Evolutionary conservation across 1,140 invertebrate genomes (phyloP).

Genomic region (Eupristina koningsbergeri): DNA sequence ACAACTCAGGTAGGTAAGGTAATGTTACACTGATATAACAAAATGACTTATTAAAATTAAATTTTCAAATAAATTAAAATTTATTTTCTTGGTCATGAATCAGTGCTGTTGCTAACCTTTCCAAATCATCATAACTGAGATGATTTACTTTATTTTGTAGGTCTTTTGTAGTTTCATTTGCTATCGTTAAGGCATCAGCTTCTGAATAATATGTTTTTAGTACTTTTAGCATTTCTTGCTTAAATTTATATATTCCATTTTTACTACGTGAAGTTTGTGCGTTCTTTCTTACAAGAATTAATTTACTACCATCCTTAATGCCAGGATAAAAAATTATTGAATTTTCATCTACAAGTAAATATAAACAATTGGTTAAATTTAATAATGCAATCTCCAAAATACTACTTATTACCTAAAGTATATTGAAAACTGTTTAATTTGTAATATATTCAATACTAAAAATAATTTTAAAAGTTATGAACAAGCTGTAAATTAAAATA

Average conservation of each 20-base stretch:
- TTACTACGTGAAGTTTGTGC: constrained; percentile 55
- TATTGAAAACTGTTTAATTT: not conserved
- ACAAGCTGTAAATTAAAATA: not conserved
- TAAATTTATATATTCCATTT: constrained; percentile 60
- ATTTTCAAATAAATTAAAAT: constrained; percentile 55
- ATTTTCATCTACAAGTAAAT: constrained; percentile 66
- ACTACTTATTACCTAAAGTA: not conserved
- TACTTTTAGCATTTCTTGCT: constrained; percentile 67
- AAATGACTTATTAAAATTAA: constrained; percentile 48
- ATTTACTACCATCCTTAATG: constrained; percentile 69
- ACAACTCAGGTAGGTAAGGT: constrained; percentile 31
- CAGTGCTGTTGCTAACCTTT: constrained; percentile 70
- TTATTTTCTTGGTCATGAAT: constrained; percentile 69
- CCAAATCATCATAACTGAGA: constrained; percentile 70
- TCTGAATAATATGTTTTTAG: constrained; percentile 68
- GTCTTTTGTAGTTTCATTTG: constrained; percentile 67
- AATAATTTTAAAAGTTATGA: not conserved
- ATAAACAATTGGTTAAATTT: not conserved
- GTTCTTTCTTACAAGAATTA: constrained; percentile 66
- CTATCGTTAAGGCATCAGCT: constrained; percentile 67
- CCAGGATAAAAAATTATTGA: constrained; percentile 69
- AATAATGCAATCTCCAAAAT: no score
- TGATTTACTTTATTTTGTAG: constrained; percentile 68
- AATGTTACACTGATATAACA: constrained; percentile 49
- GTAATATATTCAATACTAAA: no score